Evolutionary conservation across 2,888 invertebrate genomes (phyloP), one percentile per base, ranked within the genome.

Genomic region (Myopa tessellatipennis): DNA sequence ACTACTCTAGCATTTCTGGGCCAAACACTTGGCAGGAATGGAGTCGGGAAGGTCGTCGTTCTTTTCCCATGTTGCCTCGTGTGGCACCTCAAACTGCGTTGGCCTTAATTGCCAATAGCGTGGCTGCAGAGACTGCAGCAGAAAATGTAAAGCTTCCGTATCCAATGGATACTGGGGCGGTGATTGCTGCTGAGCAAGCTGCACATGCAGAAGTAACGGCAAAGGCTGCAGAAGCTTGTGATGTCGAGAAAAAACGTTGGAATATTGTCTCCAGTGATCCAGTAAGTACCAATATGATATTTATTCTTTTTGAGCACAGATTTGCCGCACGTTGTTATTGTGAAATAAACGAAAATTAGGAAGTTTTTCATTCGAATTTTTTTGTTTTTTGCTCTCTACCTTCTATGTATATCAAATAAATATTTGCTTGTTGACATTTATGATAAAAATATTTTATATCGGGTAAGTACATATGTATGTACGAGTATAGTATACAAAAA

Each of bases 31-130:
- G 91, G 78, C 90, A 91, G 83, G 95, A 95, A 90, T 97, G 97
- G 97, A 92, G 94, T 81, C 92, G 95, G 82, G 97, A 97, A 90
- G 97, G 97, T 16, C 92, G 96, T 58, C 91, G 97, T 83, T 90
- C 93, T 79, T 93, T 96, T 83, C 96, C 97, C 3, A 90, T 97
- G 69, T 90, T 97, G 90, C 95, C 96, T 7, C 91, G 97, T 79
- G 92, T 94, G n/a, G 92, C 95, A 74, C 95, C 96, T 8, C 95
- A 96, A 86, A 96, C 96, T 7, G 94, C 94, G 60, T 95, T 95
- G 87, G 94, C 95, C 78, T 93, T 94, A 80, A 91, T 96, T 82
- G 96, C 97, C 16, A 96, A 96, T 88, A 94, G 93, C 87, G 92
- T 93, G 74, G 95, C 95, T 0, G 91, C 92, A 80, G 90, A 91